phyloP scores from a whole-genome alignment of 2,797 vertebrate genomes.

The Ibycter americanus region DNA sequence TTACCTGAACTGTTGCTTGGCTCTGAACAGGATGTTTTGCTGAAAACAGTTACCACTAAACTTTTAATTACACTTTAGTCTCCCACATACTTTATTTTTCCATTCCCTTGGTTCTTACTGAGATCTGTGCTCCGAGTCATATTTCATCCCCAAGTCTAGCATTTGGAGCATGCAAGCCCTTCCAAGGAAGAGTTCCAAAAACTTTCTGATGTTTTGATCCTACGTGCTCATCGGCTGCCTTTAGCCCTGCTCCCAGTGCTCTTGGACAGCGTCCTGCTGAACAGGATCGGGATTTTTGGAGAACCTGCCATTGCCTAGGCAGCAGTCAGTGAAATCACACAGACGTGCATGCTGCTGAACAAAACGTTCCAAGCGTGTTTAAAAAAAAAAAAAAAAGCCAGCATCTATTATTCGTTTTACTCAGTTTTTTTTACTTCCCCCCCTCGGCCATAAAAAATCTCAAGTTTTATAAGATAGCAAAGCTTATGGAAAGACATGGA shows the following conservation, averaged over 20 bases:
- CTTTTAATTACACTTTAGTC: slow-evolving; percentile 5
- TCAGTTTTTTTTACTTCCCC: not conserved
- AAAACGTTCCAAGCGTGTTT: not conserved
- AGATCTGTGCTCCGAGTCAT: not conserved
- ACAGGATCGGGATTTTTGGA: not conserved
- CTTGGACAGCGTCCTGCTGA: slow-evolving; percentile 27
- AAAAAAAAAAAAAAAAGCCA: not conserved
- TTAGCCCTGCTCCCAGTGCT: not conserved
- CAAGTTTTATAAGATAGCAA: slow-evolving; percentile 29
- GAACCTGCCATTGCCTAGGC: slow-evolving; percentile 34
- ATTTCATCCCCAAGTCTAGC: not conserved
- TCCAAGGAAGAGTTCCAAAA: slow-evolving; percentile 18
- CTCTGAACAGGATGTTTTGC: not conserved
- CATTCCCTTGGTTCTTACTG: not conserved
- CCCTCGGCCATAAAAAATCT: not conserved
- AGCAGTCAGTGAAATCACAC: slow-evolving; percentile 18
- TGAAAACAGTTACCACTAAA: not conserved
- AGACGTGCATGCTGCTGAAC: slow-evolving; percentile 2
- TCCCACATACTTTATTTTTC: slow-evolving; percentile 2
- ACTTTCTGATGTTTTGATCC: not conserved
- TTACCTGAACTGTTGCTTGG: not conserved
- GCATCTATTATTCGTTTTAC: not conserved
- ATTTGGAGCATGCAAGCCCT: not conserved
- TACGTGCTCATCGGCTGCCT: not conserved
- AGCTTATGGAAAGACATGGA: slow-evolving; percentile 7